A percentile compares a stretch with the other conserved stretches of the same genome.
These are phyloP conservation scores for Panulirus ornatus DNA, from an alignment of 1,140 invertebrate genomes.

Conservation along the genomic window DNA sequence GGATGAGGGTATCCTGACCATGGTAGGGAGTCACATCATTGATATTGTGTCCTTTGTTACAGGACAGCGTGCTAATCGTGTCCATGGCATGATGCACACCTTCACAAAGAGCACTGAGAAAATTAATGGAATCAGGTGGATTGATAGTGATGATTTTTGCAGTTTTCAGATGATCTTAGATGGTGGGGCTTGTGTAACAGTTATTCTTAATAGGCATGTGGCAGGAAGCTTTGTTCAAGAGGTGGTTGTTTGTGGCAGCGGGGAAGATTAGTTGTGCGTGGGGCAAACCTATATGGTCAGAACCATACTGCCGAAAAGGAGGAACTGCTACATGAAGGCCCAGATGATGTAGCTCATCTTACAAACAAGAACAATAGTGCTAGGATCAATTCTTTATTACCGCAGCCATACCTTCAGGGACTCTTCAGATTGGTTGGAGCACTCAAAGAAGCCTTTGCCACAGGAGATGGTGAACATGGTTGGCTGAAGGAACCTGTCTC, in stretches of 20 bases:
- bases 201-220: slow-evolving; percentile 88
- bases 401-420: slow-evolving; percentile 92
- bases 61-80: slow-evolving; percentile 87
- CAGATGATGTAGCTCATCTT: slow-evolving; percentile 83
- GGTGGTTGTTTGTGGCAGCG: slow-evolving; percentile 80
- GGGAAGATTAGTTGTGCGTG: slow-evolving; percentile 79
- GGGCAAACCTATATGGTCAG: slow-evolving; percentile 80
- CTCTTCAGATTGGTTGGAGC: slow-evolving; percentile 93
- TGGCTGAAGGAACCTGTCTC: slow-evolving; percentile 81
- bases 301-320: slow-evolving; percentile 81
- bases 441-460: slow-evolving; percentile 92
- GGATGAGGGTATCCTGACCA: slow-evolving; percentile 95
- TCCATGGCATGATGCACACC: slow-evolving; percentile 93
- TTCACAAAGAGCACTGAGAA: slow-evolving; percentile 91
- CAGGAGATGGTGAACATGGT: slow-evolving; percentile 87
- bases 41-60: slow-evolving; percentile 93
- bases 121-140: slow-evolving; percentile 94
- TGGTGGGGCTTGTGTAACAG: slow-evolving; percentile 89
- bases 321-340: slow-evolving; percentile 90
- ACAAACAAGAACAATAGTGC: slow-evolving; percentile 77
- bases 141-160: slow-evolving; percentile 96
- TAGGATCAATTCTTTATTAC: slow-evolving; percentile 82
- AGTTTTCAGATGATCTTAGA: slow-evolving; percentile 96
- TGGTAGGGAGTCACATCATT: slow-evolving; percentile 96
- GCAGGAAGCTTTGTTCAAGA: slow-evolving; percentile 80